These are phyloP conservation scores for Arvicanthis niloticus DNA, from an alignment of 2,113 vertebrate genomes.

Conservation along the genomic window DNA sequence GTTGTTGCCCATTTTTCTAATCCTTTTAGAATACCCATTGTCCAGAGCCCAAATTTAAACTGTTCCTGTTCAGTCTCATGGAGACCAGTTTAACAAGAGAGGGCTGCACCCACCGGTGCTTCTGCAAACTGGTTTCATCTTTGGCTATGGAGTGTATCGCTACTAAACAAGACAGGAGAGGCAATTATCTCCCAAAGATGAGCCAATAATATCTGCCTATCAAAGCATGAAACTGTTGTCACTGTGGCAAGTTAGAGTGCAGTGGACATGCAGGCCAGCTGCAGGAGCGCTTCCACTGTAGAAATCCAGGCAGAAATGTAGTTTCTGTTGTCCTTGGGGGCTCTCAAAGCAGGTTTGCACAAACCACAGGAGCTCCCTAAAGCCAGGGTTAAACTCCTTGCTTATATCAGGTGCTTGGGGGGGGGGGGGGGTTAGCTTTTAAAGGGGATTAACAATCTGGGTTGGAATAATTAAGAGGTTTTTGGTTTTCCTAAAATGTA, in stretches of 20 bases:
- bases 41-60: constrained; percentile 70
- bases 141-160: neutral
- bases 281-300: neutral
- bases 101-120: neutral
- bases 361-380: neutral
- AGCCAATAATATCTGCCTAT: constrained; percentile 69
- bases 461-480: neutral
- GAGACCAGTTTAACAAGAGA: constrained; percentile 66
- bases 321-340: constrained; percentile 23
- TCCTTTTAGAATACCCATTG: constrained; percentile 80
- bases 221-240: constrained; percentile 65
- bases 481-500: neutral
- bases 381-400: neutral
- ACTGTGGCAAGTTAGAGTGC: neutral
- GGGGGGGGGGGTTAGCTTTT: neutral
- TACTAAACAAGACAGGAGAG: constrained; percentile 24
- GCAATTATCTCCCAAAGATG: constrained; percentile 57
- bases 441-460: neutral
- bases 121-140: constrained; percentile 28
- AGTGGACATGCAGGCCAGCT: neutral
- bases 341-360: neutral
- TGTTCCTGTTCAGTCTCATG: constrained; percentile 61
- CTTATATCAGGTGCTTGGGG: neutral
- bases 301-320: constrained; percentile 52
- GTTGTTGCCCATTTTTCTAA: constrained; percentile 78